Evolutionary conservation across 2,113 vertebrate species (phyloP), one percentile per base, ranked within the genome.

Genomic region (Xenus cinereus): DNA sequence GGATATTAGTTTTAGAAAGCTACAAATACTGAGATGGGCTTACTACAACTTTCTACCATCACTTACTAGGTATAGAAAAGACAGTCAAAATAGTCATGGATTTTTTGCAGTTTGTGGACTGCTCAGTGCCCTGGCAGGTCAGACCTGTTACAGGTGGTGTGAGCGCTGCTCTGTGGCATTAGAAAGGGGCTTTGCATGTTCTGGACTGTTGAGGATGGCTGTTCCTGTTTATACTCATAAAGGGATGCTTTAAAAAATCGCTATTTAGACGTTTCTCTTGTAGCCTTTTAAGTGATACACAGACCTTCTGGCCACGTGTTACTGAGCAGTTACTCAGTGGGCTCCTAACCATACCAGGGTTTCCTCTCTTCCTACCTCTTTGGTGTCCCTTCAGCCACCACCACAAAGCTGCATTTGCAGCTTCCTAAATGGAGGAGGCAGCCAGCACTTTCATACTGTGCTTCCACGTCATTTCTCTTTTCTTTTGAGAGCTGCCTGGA

Each of bases 331-430:
- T 56, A 1, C 13, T 30, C 4, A 4, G 2, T 14, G 7, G 7
- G 4, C 11, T 81, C 5, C 7, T 45, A 16, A 32, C 37, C 9
- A 4, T 0, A 0, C 1, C 16, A 26, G 37, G 20, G 10, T 56
- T 66, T 84, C 23, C 10, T 56, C 8, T 82, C 9, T 8, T 69
- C 13, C 17, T 10, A 2, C 11, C 9, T 41, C 4, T 18, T 37
- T 46, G 39, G 35, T 56, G 59, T 60, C 39, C 16, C 13, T 77
- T 46, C 14, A 43, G 48, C 24, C 43, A 46, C 6, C 10, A 63
- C 33, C 12, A 12, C 0, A 7, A 22, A 85, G 27, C 27, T 82
- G 54, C 27, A 32, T 14, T 60, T 73, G 48, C 48, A 81, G 50
- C 15, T 41, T 63, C 32, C 24, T 50, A 14, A 46, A 33, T 2